A percentile compares a stretch with the other conserved stretches of the same genome.
phyloP scores from a whole-genome alignment of 2,113 vertebrate genomes.

The Amblyopsis rosae region DNA sequence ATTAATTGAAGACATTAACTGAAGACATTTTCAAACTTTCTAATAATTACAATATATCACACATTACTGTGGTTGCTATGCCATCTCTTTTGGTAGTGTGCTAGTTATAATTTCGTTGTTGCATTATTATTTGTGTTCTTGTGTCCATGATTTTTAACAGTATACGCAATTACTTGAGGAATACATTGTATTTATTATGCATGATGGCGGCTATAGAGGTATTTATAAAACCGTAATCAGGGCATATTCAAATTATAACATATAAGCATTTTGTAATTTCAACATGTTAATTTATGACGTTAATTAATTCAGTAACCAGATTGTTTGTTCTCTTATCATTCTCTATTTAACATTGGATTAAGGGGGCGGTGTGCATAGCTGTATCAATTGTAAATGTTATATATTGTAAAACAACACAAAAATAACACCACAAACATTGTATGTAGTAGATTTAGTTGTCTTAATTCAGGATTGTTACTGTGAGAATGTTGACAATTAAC shows the following conservation, averaged over 20 bases:
- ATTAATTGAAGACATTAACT: background rate
- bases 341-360: no score
- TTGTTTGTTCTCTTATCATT: no score
- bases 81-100: background rate
- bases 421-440: no score
- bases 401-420: no score
- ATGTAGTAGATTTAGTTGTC: no score
- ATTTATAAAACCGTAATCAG: background rate
- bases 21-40: background rate
- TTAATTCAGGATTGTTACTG: no score
- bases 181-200: no score
- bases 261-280: background rate
- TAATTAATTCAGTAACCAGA: no score
- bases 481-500: no score
- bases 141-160: background rate
- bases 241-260: conserved; percentile 5
- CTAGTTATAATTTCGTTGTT: background rate
- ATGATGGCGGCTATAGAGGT: background rate
- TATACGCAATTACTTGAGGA: no score
- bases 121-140: background rate
- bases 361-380: no score
- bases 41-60: background rate
- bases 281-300: background rate
- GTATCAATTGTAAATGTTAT: no score
- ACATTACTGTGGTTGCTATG: background rate